Conservation (phyloP, 2,797 vertebrate species). For the Phoxinus dragarum region DNA sequence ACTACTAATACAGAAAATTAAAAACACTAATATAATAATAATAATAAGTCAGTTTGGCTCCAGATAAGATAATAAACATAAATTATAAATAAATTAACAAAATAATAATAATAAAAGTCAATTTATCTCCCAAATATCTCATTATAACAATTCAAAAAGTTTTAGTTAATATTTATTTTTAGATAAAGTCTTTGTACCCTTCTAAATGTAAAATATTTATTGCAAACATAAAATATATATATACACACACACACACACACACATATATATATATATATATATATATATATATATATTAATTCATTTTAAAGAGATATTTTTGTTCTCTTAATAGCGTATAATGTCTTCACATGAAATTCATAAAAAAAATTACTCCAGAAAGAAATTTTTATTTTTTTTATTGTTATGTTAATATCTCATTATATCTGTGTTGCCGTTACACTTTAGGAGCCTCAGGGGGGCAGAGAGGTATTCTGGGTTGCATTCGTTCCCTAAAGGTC, state of each 20-base stretch:
- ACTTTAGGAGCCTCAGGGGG: conserved; percentile 89
- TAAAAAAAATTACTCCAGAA: too few relatives aligned
- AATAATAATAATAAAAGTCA: background rate
- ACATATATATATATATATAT: too few relatives aligned
- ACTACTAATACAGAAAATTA: background rate
- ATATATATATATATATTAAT: too few relatives aligned
- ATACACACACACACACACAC: too few relatives aligned
- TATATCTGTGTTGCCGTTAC: background rate
- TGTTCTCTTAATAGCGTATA: too few relatives aligned
- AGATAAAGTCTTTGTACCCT: background rate
- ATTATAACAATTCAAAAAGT: background rate
- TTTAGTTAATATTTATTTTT: background rate
- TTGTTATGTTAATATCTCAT: background rate
- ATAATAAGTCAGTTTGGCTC: background rate
- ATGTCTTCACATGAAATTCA: too few relatives aligned
- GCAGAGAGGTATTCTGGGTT: conserved; percentile 93
- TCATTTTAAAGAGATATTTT: too few relatives aligned
- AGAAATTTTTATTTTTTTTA: background rate
- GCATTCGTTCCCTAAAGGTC: conserved; percentile 91
- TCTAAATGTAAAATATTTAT: too few relatives aligned
- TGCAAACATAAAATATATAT: too few relatives aligned
- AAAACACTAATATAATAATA: background rate
- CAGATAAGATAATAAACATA: background rate
- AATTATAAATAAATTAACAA: background rate
- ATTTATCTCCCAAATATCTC: background rate